A percentile compares a stretch with the other conserved stretches of the same genome.
These are phyloP conservation scores for Pipa parva DNA, from an alignment of 2,113 vertebrate species.

Conservation along the genomic window DNA sequence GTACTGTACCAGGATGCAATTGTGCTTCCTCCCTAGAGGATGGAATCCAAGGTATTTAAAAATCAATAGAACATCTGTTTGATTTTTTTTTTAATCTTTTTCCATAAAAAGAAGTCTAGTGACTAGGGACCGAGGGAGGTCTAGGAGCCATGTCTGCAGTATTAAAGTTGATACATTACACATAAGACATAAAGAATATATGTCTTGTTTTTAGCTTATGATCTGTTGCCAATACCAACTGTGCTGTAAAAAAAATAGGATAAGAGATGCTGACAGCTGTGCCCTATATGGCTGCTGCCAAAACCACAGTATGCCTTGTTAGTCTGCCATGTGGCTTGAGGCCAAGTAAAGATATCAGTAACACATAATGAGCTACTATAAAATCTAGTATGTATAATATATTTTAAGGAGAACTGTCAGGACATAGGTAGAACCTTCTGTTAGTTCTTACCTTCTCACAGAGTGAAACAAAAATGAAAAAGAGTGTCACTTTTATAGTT, in stretches of 20 bases:
- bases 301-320: conserved; percentile 53
- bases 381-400: conserved; percentile 52
- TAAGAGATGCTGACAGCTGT: conserved; percentile 68
- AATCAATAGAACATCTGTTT: conserved; percentile 43
- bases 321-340: conserved; percentile 55
- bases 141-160: conserved; percentile 48
- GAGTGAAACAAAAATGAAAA: not conserved
- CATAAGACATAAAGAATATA: conserved; percentile 42
- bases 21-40: conserved; percentile 24
- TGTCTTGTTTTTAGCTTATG: conserved; percentile 55
- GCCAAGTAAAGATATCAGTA: conserved; percentile 59
- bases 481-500: too few species aligned
- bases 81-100: conserved; percentile 39
- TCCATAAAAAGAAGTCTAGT: conserved; percentile 40
- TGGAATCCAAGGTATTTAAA: conserved; percentile 44
- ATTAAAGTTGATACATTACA: conserved; percentile 50
- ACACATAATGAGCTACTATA: conserved; percentile 54
- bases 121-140: conserved; percentile 37
- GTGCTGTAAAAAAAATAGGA: conserved; percentile 61
- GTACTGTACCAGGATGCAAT: not conserved
- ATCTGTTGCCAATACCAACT: conserved; percentile 63
- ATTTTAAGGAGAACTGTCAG: conserved; percentile 50
- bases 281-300: conserved; percentile 58
- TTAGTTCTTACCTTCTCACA: not conserved
- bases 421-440: conserved; percentile 45